Evolutionary conservation across 2,113 vertebrate genomes (phyloP).

Genomic region (Sinocyclocheilus anshuiensis): DNA sequence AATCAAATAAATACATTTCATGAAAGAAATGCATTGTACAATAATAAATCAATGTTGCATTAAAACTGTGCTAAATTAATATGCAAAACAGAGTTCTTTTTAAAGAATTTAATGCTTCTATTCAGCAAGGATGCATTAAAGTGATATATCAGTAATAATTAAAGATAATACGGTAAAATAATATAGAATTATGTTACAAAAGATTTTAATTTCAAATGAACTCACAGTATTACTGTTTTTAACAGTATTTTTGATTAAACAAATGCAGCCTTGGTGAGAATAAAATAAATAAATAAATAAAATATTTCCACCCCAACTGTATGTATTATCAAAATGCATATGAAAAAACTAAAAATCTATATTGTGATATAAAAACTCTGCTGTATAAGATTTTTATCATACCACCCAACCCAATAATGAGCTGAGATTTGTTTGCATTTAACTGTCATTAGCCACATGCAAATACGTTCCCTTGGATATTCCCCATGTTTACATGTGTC

Average conservation of each 20-base stretch:
- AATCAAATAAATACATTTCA: neutral
- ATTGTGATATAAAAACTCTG: neutral
- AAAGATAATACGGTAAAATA: too few species aligned
- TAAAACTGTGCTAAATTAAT: neutral
- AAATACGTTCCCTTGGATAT: neutral
- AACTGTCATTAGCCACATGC: neutral
- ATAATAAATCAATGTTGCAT: neutral
- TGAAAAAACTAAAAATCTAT: neutral
- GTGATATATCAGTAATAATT: too few species aligned
- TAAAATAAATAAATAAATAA: too few species aligned
- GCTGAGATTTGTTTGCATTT: neutral
- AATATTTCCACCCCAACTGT: neutral
- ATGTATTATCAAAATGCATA: neutral
- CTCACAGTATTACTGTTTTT: too few species aligned
- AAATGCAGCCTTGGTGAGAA: too few species aligned
- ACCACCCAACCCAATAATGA: neutral
- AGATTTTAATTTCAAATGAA: too few species aligned
- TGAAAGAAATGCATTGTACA: too few species aligned
- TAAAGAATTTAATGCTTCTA: neutral
- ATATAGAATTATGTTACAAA: too few species aligned
- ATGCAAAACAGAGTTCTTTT: too few species aligned
- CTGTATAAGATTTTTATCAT: neutral
- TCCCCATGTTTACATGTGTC: slow-evolving; percentile 1
- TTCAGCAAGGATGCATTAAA: too few species aligned
- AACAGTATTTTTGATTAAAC: too few species aligned